Evolutionary conservation across 2,888 invertebrate species (phyloP), one percentile per base, ranked within the genome.

Genomic region (Phengaris arion): DNA sequence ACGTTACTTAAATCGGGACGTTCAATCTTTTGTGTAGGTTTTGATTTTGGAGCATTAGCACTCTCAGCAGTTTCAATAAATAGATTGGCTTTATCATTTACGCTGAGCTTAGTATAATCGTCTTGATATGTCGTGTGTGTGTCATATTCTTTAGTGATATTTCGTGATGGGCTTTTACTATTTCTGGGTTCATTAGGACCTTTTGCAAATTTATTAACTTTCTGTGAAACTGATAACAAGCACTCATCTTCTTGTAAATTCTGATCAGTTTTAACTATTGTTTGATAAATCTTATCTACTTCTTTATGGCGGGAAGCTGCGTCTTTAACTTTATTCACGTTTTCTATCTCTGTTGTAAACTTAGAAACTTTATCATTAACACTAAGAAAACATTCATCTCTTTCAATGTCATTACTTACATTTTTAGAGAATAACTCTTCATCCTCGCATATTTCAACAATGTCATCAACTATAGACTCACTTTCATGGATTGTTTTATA

Each of bases 171-270:
- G 75, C 88, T 92, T 75, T 81, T 87, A 15, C 79, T 86, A 74
- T 90, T 89, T 82, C 91, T 94, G 52, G 86, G 87, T 78, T 91
- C 82, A 54, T 79, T 82, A 13, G 88, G 85, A 1, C 87, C 89
- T 80, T 89, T 95, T n/a, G 95, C 95, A 83, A 96, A 96, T 81
- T 95, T 96, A 54, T 93, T 94, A 0, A 96, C 96, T 85, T 96
- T 96, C 83, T 96, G 95, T 64, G 96, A 95, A 9, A 96, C 96
- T 74, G 95, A 95, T 48, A 96, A 80, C 15, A 96, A 86, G 80
- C 95, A 95, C 80, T 96, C 95, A 80, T 96, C 96, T 52, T 93
- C 88, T 84, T 89, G 90, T 59, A 94, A 83, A 77, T 89, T 89
- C 48, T 93, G 89, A 76, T 95, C 91, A 57, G 92, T 90, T 22